These are phyloP conservation scores for Chaetodon trifasciatus DNA, from an alignment of 2,797 vertebrate species.

Conservation along the genomic window DNA sequence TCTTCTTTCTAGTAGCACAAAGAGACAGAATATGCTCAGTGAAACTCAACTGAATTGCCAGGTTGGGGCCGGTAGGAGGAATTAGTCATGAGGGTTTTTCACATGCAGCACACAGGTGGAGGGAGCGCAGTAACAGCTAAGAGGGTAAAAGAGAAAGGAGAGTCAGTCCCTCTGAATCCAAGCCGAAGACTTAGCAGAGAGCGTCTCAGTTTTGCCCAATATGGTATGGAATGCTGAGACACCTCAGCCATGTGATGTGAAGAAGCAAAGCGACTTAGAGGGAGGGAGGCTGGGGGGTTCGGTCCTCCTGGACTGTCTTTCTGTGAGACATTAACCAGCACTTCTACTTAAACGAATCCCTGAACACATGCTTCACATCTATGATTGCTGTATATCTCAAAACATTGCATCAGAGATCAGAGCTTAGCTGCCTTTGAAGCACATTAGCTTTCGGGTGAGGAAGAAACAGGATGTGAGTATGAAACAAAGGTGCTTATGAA, in stretches of 20 bases:
- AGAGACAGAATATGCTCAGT: constrained; percentile 16
- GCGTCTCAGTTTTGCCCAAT: constrained; percentile 79
- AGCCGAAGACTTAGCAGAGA: constrained; percentile 55
- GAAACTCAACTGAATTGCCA: constrained; percentile 8
- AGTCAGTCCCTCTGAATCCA: constrained; percentile 59
- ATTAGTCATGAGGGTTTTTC: constrained; percentile 21
- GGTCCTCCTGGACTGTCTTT: constrained; percentile 40
- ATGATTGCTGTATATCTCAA: constrained; percentile 56
- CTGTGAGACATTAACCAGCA: constrained; percentile 59
- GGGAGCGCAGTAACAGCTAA: constrained; percentile 26
- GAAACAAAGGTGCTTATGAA: constrained; percentile 43
- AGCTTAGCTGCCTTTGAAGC: constrained; percentile 63
- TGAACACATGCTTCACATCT: constrained; percentile 46
- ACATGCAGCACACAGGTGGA: constrained; percentile 28
- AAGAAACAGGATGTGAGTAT: constrained; percentile 29
- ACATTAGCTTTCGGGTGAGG: constrained; percentile 22
- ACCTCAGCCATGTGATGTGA: constrained; percentile 79
- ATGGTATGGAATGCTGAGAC: constrained; percentile 87
- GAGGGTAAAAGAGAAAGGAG: constrained; percentile 42
- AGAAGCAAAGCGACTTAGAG: constrained; percentile 72
- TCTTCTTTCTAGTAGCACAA: constrained; percentile 1
- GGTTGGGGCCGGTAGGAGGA: neutral
- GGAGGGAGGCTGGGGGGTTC: constrained; percentile 18
- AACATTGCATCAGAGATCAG: constrained; percentile 72
- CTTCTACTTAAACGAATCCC: constrained; percentile 37